phyloP scores from a whole-genome alignment of 2,888 invertebrate species.

The Acanthosepion pharaonis region DNA sequence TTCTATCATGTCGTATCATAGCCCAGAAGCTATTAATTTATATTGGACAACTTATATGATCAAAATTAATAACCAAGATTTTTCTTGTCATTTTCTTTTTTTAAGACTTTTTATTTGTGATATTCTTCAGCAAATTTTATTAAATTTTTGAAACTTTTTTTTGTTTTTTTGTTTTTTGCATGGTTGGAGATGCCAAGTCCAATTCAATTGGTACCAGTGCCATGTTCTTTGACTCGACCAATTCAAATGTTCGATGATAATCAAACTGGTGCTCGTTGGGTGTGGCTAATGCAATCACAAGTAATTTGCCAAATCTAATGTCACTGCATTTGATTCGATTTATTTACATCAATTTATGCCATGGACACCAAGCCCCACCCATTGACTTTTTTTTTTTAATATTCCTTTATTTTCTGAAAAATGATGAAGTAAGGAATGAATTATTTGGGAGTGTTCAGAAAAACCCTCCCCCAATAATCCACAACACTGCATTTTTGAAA shows the following conservation, averaged over 20 bases:
- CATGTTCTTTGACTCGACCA: constrained; percentile 2
- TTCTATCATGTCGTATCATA: background rate
- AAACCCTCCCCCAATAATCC: background rate
- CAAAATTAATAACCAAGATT: background rate
- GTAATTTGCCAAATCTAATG: constrained; percentile 22
- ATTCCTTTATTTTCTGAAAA: background rate
- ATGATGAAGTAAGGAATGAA: background rate
- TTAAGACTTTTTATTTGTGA: background rate
- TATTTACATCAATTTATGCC: constrained; percentile 33
- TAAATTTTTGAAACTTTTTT: background rate
- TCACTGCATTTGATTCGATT: constrained; percentile 1
- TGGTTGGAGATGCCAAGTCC: constrained; percentile 33
- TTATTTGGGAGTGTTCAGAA: background rate
- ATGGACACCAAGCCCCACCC: background rate
- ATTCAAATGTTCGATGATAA: background rate
- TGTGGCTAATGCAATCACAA: constrained; percentile 33
- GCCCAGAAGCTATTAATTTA: background rate
- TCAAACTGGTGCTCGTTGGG: constrained; percentile 11
- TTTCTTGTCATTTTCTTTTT: background rate
- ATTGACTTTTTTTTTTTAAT: background rate
- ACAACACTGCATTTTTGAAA: background rate
- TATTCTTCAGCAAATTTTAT: constrained; percentile 1
- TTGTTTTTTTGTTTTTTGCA: background rate
- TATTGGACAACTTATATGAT: background rate
- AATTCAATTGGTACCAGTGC: background rate